Evolutionary conservation across 2,888 invertebrate genomes (phyloP), one percentile per base, ranked within the genome.

Genomic region (Andrena hattorfiana): DNA sequence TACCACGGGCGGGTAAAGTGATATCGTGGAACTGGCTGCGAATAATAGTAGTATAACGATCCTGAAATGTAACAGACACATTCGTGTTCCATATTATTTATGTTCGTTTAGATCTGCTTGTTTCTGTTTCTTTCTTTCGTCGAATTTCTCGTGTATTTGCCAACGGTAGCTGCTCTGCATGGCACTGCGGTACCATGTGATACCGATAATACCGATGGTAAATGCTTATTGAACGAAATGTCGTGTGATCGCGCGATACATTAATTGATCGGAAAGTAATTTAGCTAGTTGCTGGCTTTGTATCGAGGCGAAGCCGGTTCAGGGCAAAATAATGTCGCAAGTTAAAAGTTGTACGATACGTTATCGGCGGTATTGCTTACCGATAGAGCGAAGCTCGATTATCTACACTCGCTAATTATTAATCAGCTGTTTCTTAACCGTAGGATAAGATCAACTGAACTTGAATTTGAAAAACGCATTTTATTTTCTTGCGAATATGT

Each of bases 1-100:
- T 94, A 94, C 94, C 93, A 94, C 88, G 94, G 94, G 88, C 90
- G 91, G 91, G 92, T 93, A 93, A 93, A 94, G 91, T 92, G 92
- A 93, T 90, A 93, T 90, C 89, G 89, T 91, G 94, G 94, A 92
- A 93, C 93, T 90, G 94, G 94, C 93, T 93, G 88, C 93, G 94
- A 93, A 93, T 94, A 94, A 93, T 94, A 94, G 93, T 89, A 92
- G 93, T 92, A 94, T 90, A 90, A 90, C 85, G 91, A 79, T 89
- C 91, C 93, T 93, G 94, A 91, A 94, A 94, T 89, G 89, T 35
- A 81, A 81, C 67, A 91, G 83, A 92, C 82, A 89, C 56, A 85
- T 83, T 83, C 81, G 68, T 80, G 84, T 78, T 77, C 81, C 83
- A 73, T 74, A 85, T 81, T 69, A 83, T 67, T 70, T 71, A 26